Evolutionary conservation across 2,113 vertebrate species (phyloP).

Genomic region (Lophura nycthemera): DNA sequence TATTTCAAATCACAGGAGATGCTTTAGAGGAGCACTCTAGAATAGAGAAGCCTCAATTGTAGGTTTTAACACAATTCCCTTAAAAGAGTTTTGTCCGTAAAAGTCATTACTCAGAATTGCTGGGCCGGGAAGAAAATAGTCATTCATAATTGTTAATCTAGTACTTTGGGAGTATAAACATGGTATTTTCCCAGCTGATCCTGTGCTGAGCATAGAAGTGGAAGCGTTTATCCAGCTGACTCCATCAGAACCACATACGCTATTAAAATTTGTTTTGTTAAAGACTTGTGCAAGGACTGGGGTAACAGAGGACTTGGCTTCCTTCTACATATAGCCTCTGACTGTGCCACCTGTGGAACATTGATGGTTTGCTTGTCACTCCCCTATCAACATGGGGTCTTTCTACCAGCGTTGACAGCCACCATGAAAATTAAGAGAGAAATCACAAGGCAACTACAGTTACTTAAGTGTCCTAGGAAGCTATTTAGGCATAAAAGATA

Average conservation of each 20-base stretch:
- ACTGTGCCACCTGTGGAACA: not conserved
- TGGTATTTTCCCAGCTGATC: not conserved
- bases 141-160: not conserved
- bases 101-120: not conserved
- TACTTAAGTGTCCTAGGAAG: not conserved
- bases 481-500: not conserved
- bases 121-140: not conserved
- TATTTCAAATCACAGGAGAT: not conserved
- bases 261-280: not conserved
- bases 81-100: not conserved
- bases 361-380: not conserved
- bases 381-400: fast-evolving
- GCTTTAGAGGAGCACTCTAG: not conserved
- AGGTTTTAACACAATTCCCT: not conserved
- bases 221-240: not conserved
- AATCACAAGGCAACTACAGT: not conserved
- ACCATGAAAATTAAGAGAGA: not conserved
- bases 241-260: not conserved
- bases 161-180: not conserved
- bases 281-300: not conserved
- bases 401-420: not conserved
- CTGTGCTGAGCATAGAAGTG: not conserved
- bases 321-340: not conserved
- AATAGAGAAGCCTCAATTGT: not conserved
- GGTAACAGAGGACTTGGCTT: not conserved